Conservation (phyloP, 2,113 vertebrate species). For the Anthoscopus minutus region DNA sequence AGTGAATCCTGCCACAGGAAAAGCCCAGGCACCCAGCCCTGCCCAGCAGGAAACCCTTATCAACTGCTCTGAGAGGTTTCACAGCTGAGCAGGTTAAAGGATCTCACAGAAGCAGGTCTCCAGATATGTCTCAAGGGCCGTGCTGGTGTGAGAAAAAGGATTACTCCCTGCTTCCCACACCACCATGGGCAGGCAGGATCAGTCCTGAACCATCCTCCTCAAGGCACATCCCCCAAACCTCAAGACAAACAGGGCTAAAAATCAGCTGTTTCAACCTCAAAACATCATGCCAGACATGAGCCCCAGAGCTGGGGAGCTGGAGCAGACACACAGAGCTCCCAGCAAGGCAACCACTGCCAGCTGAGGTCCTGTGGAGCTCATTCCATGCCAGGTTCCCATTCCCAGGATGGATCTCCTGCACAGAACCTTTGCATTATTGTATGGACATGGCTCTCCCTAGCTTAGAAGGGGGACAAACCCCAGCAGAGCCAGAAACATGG, state of each 20-base stretch:
- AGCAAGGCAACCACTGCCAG: accelerated
- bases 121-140: background rate
- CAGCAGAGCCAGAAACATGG: background rate
- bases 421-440: background rate
- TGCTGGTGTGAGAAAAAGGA: accelerated
- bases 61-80: background rate
- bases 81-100: background rate
- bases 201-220: background rate
- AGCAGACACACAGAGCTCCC: background rate
- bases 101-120: background rate
- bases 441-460: background rate
- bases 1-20: background rate
- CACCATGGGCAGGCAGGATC: background rate
- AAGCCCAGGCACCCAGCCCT: background rate
- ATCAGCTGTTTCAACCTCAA: background rate
- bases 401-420: background rate
- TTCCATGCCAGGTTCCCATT: background rate
- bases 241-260: background rate
- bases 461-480: background rate
- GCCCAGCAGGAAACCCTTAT: background rate
- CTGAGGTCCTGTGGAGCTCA: accelerated
- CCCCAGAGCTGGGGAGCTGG: background rate
- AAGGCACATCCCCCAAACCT: background rate
- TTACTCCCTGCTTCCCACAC: background rate
- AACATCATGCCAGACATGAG: background rate